These are phyloP conservation scores for Picathartes gymnocephalus DNA, from an alignment of 2,113 vertebrate genomes.

Conservation along the genomic window DNA sequence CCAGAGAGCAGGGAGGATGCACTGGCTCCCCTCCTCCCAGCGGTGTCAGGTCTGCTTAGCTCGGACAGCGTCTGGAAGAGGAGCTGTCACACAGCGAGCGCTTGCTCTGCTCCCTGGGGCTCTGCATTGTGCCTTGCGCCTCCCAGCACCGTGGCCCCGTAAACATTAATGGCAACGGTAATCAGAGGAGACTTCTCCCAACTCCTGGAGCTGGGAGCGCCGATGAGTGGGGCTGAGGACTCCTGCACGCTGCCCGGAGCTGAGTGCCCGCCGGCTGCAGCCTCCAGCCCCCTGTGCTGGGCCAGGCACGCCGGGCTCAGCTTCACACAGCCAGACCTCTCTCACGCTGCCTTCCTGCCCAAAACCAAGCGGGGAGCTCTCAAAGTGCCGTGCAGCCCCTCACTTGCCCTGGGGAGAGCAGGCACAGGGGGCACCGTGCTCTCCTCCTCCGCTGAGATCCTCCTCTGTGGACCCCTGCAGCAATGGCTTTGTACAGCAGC, in stretches of 20 bases:
- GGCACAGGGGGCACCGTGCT: accelerated
- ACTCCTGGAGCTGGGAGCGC: neutral
- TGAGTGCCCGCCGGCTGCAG: neutral
- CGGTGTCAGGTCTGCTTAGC: neutral
- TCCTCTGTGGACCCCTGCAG: neutral
- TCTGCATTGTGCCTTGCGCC: neutral
- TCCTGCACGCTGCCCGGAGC: neutral
- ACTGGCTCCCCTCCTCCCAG: neutral
- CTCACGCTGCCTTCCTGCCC: neutral
- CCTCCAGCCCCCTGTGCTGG: neutral
- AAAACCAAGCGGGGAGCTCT: neutral
- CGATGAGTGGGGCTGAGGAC: neutral
- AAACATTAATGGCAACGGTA: neutral
- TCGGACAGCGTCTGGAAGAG: neutral
- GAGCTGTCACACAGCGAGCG: neutral
- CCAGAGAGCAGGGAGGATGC: neutral
- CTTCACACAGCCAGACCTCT: neutral
- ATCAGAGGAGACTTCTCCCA: neutral
- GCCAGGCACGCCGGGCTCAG: neutral
- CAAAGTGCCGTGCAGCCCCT: neutral
- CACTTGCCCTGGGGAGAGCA: neutral
- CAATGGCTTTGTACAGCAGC: neutral
- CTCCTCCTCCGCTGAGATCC: neutral
- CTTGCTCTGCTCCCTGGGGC: neutral
- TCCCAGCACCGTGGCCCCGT: neutral